phyloP scores from a whole-genome alignment of 2,888 invertebrate species.

The Nesidiocoris tenuis region DNA sequence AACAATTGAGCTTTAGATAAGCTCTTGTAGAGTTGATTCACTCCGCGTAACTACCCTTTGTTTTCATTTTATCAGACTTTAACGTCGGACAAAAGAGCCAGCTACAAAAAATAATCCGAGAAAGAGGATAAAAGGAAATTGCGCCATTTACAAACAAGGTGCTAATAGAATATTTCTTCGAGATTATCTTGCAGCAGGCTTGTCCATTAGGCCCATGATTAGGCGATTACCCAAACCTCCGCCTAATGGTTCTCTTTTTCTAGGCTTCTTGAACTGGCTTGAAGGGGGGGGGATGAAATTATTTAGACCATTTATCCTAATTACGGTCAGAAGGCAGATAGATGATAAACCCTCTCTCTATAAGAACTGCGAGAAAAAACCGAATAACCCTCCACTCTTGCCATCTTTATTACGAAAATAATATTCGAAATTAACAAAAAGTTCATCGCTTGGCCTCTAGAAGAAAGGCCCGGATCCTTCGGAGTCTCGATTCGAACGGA shows the following conservation, averaged over 20 bases:
- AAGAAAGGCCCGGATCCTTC: not conserved
- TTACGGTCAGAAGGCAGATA: conserved; percentile 15
- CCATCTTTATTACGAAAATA: not conserved
- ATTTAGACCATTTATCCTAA: conserved; percentile 31
- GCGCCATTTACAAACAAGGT: not conserved
- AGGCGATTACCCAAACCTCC: not conserved
- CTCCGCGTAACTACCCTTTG: not conserved
- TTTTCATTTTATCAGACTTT: not conserved
- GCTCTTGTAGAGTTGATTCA: not conserved
- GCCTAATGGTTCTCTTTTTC: conserved; percentile 2
- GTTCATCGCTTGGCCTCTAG: not conserved
- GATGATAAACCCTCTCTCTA: conserved; percentile 9
- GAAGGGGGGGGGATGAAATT: conserved; percentile 16
- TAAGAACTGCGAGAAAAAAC: not conserved
- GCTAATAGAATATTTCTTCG: not conserved
- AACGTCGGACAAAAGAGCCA: not conserved
- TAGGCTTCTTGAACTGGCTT: not conserved
- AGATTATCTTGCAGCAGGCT: not conserved
- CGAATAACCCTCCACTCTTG: too few relatives aligned
- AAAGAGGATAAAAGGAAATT: not conserved
- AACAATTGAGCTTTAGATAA: not conserved
- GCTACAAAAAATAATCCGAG: not conserved
- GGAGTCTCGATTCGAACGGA: not conserved
- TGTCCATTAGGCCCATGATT: conserved; percentile 5
- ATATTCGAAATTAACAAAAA: not conserved